A percentile compares a stretch with the other conserved stretches of the same genome.
Evolutionary conservation across 2,888 invertebrate genomes (phyloP).

Genomic region (Siphlonurus alternatus): DNA sequence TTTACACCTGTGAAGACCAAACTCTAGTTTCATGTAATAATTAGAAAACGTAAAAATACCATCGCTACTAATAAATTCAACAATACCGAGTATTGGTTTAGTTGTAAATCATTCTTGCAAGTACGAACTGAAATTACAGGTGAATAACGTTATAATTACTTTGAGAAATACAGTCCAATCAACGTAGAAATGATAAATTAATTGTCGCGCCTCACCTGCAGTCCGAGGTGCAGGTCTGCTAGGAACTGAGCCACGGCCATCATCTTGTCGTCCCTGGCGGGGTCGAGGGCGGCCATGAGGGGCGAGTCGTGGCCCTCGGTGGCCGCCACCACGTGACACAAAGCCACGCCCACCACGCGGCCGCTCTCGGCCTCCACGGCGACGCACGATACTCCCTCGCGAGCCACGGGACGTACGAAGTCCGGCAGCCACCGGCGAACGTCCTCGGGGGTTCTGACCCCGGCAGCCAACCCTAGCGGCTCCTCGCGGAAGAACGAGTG

Average conservation of each 20-base stretch:
- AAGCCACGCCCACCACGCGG: slow-evolving; percentile 12
- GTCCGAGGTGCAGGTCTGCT: slow-evolving; percentile 9
- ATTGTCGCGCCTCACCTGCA: too few relatives aligned
- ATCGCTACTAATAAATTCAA: too few relatives aligned
- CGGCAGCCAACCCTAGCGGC: slow-evolving; percentile 11
- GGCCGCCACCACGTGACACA: slow-evolving; percentile 12
- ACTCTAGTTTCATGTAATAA: too few relatives aligned
- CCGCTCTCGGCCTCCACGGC: slow-evolving; percentile 12
- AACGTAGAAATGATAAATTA: too few relatives aligned
- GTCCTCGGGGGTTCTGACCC: slow-evolving; percentile 8
- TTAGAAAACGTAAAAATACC: too few relatives aligned
- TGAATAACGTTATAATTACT: too few relatives aligned
- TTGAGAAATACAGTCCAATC: too few relatives aligned
- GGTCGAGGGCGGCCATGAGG: slow-evolving; percentile 9
- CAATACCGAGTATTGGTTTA: too few relatives aligned
- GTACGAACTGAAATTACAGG: too few relatives aligned
- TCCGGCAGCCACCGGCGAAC: slow-evolving; percentile 12
- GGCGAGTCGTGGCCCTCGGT: slow-evolving; percentile 6
- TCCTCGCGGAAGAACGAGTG: slow-evolving; percentile 14
- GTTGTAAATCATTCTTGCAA: too few relatives aligned
- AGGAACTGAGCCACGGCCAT: slow-evolving; percentile 10
- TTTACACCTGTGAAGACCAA: too few relatives aligned
- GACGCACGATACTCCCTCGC: slow-evolving; percentile 10
- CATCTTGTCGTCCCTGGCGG: slow-evolving; percentile 10
- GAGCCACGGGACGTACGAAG: slow-evolving; percentile 9